Evolutionary conservation across 2,888 invertebrate genomes (phyloP).

Genomic region (Ennomos fuscantarius): DNA sequence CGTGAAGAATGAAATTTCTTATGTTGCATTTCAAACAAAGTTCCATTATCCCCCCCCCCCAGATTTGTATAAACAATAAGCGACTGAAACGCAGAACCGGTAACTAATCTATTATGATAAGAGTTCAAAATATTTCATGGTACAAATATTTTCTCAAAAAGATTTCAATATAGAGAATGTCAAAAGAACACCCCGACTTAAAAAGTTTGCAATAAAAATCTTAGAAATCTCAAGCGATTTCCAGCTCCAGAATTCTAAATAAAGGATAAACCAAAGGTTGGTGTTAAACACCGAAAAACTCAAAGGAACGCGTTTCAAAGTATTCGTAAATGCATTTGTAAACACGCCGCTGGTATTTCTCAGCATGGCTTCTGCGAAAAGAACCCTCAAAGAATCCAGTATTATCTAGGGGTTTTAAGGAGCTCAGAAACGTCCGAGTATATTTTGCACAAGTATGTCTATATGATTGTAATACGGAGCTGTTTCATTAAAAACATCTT

Average conservation of each 20-base stretch:
- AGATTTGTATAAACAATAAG: too few relatives aligned
- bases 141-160: background rate
- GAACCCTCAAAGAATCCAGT: conserved; percentile 46
- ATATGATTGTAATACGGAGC: background rate
- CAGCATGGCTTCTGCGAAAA: conserved; percentile 53
- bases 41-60: too few relatives aligned
- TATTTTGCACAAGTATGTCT: conserved; percentile 55
- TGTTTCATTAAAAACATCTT: too few relatives aligned
- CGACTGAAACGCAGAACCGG: too few relatives aligned
- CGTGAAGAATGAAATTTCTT: too few relatives aligned
- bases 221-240: conserved; percentile 3
- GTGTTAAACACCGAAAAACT: conserved; percentile 29
- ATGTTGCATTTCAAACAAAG: too few relatives aligned
- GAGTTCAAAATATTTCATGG: too few relatives aligned
- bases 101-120: too few relatives aligned
- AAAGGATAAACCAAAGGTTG: conserved; percentile 2
- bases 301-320: conserved; percentile 40
- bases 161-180: background rate
- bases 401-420: conserved; percentile 64
- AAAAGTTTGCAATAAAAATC: conserved; percentile 5
- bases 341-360: conserved; percentile 63
- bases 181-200: too few relatives aligned
- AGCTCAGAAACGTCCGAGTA: conserved; percentile 60
- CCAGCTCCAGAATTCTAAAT: conserved; percentile 2
- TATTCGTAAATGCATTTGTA: conserved; percentile 65